phyloP scores from a whole-genome alignment of 2,888 invertebrate genomes.

The Anthoptus insignis region DNA sequence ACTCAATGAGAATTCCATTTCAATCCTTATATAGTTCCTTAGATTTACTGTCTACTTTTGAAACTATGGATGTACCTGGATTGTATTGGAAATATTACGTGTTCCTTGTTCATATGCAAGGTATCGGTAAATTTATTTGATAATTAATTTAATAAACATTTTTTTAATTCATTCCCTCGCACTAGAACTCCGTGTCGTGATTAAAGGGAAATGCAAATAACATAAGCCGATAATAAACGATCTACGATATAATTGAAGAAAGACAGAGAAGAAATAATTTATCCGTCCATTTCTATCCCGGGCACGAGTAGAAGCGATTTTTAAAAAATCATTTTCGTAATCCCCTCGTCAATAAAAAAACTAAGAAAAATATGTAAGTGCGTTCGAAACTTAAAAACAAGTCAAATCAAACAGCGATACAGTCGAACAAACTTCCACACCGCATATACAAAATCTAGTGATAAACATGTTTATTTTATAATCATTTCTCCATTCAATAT shows the following conservation, averaged over 20 bases:
- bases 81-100: neutral
- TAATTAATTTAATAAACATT: too few species aligned
- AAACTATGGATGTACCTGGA: conserved; percentile 21
- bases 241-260: too few species aligned
- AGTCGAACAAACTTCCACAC: conserved; percentile 9
- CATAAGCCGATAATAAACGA: too few species aligned
- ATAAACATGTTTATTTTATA: conserved; percentile 20
- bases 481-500: conserved; percentile 14
- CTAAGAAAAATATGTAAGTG: conserved; percentile 16
- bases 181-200: too few species aligned
- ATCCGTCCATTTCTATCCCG: too few species aligned
- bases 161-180: too few species aligned
- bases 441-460: neutral
- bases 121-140: too few species aligned
- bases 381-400: conserved; percentile 1
- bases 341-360: neutral
- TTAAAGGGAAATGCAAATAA: too few species aligned
- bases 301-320: too few species aligned
- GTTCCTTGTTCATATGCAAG: too few species aligned
- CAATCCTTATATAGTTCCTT: conserved; percentile 70
- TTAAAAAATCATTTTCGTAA: too few species aligned
- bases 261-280: too few species aligned
- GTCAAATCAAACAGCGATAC: neutral
- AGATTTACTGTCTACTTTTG: conserved; percentile 60
- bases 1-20: conserved; percentile 83